phyloP scores from a whole-genome alignment of 2,113 vertebrate genomes.

The Channa maculata region DNA sequence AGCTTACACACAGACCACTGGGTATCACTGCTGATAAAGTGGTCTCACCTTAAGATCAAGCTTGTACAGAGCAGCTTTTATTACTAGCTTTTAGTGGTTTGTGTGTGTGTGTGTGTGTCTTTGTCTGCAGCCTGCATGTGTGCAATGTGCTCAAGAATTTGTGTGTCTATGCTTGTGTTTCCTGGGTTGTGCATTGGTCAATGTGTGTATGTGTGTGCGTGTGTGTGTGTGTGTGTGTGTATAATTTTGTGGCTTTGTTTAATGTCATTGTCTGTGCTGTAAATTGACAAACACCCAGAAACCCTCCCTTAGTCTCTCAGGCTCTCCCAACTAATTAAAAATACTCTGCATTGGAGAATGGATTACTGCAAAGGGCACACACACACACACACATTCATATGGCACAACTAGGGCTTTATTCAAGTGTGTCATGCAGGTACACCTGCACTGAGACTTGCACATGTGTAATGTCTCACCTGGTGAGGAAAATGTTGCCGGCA shows the following conservation, averaged over 20 bases:
- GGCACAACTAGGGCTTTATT: slow-evolving; percentile 9
- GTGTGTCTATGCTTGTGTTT: neutral
- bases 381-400: slow-evolving; percentile 27
- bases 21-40: slow-evolving; percentile 6
- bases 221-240: neutral
- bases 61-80: slow-evolving; percentile 2
- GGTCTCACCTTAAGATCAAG: neutral
- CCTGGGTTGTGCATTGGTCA: slow-evolving; percentile 3
- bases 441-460: neutral
- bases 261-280: slow-evolving; percentile 58
- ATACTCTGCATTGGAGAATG: slow-evolving; percentile 57
- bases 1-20: neutral
- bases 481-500: slow-evolving; percentile 27
- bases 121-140: neutral
- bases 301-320: slow-evolving; percentile 8
- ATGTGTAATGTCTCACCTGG: neutral
- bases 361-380: slow-evolving; percentile 61
- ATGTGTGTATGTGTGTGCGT: neutral
- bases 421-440: slow-evolving; percentile 12
- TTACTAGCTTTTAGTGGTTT: neutral
- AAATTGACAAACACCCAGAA: slow-evolving; percentile 50
- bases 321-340: slow-evolving; percentile 66
- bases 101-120: neutral
- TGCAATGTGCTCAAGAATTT: neutral
- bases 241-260: slow-evolving; percentile 50